A percentile compares a stretch with the other conserved stretches of the same genome.
phyloP scores from a whole-genome alignment of 92 coral and sea anemone species.

The Siderastrea siderea region DNA sequence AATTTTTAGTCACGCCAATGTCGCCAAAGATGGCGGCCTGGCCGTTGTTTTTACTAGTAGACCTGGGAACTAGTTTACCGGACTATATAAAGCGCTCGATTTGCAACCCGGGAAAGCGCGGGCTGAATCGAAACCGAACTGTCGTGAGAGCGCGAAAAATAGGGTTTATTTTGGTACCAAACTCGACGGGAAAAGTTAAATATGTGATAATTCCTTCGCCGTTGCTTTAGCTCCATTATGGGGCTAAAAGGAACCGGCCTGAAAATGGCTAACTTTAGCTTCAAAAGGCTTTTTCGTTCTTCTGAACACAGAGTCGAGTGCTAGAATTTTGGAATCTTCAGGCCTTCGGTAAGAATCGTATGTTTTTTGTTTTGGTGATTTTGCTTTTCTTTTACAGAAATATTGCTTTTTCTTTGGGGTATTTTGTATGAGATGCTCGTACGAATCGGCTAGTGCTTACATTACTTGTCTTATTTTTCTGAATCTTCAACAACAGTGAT shows the following conservation, averaged over 20 bases:
- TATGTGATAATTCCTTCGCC: not conserved
- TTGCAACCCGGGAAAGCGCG: constrained; percentile 1
- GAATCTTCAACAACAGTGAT: too few species aligned
- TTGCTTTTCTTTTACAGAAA: too few species aligned
- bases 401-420: too few species aligned
- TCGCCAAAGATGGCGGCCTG: not conserved
- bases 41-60: constrained; percentile 4
- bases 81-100: constrained; percentile 27
- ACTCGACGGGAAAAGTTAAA: not conserved
- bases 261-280: not conserved
- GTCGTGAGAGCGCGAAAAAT: not conserved
- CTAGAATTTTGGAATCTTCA: constrained; percentile 10
- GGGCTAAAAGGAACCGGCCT: not conserved
- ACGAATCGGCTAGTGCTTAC: too few species aligned
- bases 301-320: constrained; percentile 10
- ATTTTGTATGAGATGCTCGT: too few species aligned
- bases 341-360: constrained; percentile 22
- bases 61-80: constrained; percentile 44
- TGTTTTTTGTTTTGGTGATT: not conserved
- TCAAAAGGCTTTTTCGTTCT: constrained; percentile 33
- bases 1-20: too few species aligned
- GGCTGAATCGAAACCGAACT: not conserved
- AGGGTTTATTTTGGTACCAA: constrained; percentile 10
- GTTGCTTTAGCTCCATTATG: not conserved
- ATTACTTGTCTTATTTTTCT: too few species aligned